phyloP scores from a whole-genome alignment of 2,113 vertebrate species.

The Desmodus rotundus region DNA sequence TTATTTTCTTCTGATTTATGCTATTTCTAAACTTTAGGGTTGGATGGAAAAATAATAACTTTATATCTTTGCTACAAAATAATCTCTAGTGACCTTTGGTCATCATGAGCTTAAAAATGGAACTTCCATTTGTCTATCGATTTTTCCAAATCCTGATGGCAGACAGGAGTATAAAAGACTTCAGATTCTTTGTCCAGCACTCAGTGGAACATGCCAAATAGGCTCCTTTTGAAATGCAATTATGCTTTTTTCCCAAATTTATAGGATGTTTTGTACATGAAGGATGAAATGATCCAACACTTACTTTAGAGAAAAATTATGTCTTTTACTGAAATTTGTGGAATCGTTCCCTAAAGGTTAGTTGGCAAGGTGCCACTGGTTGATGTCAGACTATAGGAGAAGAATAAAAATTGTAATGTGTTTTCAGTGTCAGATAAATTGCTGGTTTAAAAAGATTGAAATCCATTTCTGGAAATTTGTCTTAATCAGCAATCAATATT shows the following conservation, averaged over 20 bases:
- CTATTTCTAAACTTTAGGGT: background rate
- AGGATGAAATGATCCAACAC: constrained; percentile 33
- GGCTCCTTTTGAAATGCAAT: constrained; percentile 8
- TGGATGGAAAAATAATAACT: background rate
- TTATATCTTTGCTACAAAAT: background rate
- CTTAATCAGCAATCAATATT: background rate
- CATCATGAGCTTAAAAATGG: background rate
- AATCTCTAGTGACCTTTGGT: constrained; percentile 10
- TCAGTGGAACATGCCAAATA: background rate
- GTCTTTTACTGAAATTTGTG: background rate
- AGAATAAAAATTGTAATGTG: background rate
- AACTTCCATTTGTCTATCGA: background rate
- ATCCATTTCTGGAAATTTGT: background rate
- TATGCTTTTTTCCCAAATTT: constrained; percentile 25
- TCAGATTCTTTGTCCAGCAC: background rate
- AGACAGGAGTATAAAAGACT: background rate
- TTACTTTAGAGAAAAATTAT: constrained; percentile 39
- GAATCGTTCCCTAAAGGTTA: background rate
- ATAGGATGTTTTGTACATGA: background rate
- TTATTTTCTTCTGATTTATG: constrained; percentile 1
- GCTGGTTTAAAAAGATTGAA: constrained; percentile 14
- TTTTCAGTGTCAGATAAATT: background rate
- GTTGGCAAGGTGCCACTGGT: background rate
- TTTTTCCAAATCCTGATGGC: background rate
- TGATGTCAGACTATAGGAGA: background rate